Conservation (phyloP, 2,797 vertebrate species). For the Erpetoichthys calabaricus region DNA sequence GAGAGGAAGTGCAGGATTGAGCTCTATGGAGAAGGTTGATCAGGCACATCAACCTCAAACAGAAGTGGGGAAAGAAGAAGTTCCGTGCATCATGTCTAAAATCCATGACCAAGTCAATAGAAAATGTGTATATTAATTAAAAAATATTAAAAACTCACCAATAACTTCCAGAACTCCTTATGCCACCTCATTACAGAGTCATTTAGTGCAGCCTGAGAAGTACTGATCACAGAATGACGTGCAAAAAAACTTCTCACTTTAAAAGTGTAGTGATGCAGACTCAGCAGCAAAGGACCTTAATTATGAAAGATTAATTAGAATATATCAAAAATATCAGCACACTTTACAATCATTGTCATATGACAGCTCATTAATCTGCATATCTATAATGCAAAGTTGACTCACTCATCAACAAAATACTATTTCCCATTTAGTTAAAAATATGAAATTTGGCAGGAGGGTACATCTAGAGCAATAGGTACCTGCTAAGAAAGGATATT, state of each 20-base stretch:
- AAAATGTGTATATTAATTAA: not conserved
- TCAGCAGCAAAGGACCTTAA: conserved; percentile 15
- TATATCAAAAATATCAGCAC: not conserved
- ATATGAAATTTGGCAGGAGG: too few species aligned
- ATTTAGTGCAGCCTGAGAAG: conserved; percentile 12
- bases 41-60: too few species aligned
- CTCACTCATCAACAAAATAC: too few species aligned
- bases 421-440: too few species aligned
- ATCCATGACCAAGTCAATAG: too few species aligned
- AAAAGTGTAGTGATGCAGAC: conserved; percentile 8
- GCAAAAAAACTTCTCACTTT: conserved; percentile 10
- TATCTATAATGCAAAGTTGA: too few species aligned
- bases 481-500: too few species aligned
- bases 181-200: conserved; percentile 15
- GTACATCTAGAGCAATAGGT: too few species aligned
- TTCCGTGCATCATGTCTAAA: too few species aligned
- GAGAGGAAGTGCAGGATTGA: too few species aligned
- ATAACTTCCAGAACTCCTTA: conserved; percentile 13
- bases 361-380: not conserved
- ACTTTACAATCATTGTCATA: not conserved
- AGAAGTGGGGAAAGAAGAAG: too few species aligned
- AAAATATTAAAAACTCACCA: conserved; percentile 9
- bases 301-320: not conserved
- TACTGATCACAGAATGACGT: conserved; percentile 3
- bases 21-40: too few species aligned